These are phyloP conservation scores for Numenius arquata DNA, from an alignment of 2,113 vertebrate species.

Conservation along the genomic window DNA sequence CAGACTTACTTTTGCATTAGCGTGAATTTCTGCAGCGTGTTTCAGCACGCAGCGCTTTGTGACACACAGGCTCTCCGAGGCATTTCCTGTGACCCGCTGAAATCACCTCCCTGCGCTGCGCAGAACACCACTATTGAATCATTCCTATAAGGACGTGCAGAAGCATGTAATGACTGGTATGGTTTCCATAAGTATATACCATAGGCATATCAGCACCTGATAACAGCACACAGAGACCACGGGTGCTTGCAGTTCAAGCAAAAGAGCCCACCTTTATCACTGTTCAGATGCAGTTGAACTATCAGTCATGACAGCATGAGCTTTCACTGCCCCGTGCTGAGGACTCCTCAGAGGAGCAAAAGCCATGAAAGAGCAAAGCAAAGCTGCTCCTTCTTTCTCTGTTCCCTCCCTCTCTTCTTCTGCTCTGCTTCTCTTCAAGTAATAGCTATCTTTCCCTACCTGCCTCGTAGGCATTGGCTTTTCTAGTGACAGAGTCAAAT, in stretches of 20 bases:
- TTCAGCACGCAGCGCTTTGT: not conserved
- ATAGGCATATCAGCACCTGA: not conserved
- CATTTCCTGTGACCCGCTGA: not conserved
- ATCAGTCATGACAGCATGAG: not conserved
- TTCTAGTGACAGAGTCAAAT: not conserved
- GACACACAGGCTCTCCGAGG: not conserved
- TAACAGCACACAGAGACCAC: not conserved
- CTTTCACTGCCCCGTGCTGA: not conserved
- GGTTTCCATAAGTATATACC: not conserved
- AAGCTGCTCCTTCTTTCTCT: not conserved
- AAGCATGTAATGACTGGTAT: not conserved
- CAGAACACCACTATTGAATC: not conserved
- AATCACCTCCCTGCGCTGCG: not conserved
- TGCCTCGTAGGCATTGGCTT: not conserved
- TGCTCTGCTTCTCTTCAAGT: not conserved
- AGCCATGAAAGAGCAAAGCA: not conserved
- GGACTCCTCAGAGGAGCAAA: not conserved
- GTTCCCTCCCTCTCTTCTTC: not conserved
- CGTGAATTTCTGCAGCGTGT: not conserved
- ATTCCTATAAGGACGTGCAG: not conserved
- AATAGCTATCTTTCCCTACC: not conserved
- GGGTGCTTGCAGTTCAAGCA: not conserved
- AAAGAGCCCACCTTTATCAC: not conserved
- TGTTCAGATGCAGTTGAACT: not conserved
- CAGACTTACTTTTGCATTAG: not conserved